Evolutionary conservation across 2,888 invertebrate species (phyloP).

Genomic region (Hirtodrosophila duncani): DNA sequence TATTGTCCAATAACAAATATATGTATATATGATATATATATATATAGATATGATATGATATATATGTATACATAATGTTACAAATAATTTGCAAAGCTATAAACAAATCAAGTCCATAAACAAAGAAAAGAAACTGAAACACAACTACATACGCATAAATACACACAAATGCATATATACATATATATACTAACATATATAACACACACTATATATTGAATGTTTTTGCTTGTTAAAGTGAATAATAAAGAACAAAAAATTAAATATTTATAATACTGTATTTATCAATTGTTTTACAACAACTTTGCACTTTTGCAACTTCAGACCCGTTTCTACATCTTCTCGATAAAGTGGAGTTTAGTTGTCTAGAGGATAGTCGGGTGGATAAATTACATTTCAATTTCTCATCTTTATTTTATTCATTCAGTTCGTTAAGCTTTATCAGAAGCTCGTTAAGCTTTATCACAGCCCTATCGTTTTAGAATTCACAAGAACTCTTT

Average conservation of each 20-base stretch:
- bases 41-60: not conserved
- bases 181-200: conserved; percentile 19
- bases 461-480: too few relatives aligned
- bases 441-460: too few relatives aligned
- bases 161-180: conserved; percentile 22
- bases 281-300: too few relatives aligned
- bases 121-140: too few relatives aligned
- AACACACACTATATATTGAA: conserved; percentile 64
- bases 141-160: conserved; percentile 22
- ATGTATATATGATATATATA: conserved; percentile 11
- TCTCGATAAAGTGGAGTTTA: too few relatives aligned
- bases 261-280: not conserved
- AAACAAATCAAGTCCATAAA: conserved; percentile 49
- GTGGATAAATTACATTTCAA: too few relatives aligned
- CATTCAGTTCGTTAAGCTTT: too few relatives aligned
- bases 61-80: conserved; percentile 41
- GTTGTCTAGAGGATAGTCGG: too few relatives aligned
- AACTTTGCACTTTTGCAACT: too few relatives aligned
- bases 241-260: conserved; percentile 52
- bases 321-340: not conserved
- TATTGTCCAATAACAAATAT: conserved; percentile 16
- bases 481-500: too few relatives aligned
- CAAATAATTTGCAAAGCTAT: conserved; percentile 65
- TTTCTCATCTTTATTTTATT: too few relatives aligned
- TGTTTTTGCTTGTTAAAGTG: conserved; percentile 73